These are phyloP conservation scores for Leptodactylus fallax DNA, from an alignment of 2,797 vertebrate species.

Conservation along the genomic window DNA sequence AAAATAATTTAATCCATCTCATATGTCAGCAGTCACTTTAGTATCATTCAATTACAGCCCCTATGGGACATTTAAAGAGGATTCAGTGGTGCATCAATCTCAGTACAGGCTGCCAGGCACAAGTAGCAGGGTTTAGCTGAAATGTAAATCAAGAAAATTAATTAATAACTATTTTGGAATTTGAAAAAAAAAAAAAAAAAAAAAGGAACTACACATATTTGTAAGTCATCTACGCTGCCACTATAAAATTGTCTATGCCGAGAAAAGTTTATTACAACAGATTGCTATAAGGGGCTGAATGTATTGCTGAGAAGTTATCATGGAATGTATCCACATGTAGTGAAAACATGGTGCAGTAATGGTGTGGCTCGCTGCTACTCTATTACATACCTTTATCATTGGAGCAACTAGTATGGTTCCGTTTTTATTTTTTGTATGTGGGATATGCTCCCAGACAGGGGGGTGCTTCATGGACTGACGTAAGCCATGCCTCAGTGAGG, in stretches of 20 bases:
- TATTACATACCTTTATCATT: too few relatives aligned
- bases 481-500: too few relatives aligned
- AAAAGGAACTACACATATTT: background rate
- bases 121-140: background rate
- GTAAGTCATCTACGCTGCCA: background rate
- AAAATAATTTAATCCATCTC: slow-evolving; percentile 43
- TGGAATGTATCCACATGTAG: too few relatives aligned
- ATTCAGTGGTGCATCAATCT: slow-evolving; percentile 19
- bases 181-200: background rate
- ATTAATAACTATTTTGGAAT: background rate
- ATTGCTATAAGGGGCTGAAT: too few relatives aligned
- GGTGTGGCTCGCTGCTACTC: too few relatives aligned
- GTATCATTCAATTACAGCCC: slow-evolving; percentile 35
- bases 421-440: too few relatives aligned
- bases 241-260: background rate
- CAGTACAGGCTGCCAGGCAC: background rate
- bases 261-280: background rate
- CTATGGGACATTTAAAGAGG: slow-evolving; percentile 9
- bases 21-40: slow-evolving; percentile 37
- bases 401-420: too few relatives aligned
- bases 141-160: background rate
- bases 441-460: too few relatives aligned
- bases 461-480: too few relatives aligned
- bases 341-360: too few relatives aligned
- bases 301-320: too few relatives aligned